These are phyloP conservation scores for Campaea margaritaria DNA, from an alignment of 2,888 invertebrate genomes.

Conservation along the genomic window DNA sequence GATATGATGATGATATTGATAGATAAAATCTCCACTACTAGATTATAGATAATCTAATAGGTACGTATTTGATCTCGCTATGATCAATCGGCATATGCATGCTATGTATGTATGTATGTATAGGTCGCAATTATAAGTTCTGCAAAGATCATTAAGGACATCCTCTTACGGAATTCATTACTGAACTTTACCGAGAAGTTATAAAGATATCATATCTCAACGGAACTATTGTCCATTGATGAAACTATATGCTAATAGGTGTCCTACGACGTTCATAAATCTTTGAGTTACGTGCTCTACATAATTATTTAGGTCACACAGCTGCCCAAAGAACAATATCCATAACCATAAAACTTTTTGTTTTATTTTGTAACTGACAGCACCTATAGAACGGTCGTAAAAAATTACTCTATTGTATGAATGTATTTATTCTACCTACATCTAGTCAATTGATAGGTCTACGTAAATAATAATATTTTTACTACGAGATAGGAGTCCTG, in stretches of 20 bases:
- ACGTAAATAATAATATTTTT: too few relatives aligned
- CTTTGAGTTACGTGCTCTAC: not conserved
- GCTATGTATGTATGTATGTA: not conserved
- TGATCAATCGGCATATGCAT: not conserved
- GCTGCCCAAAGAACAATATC: not conserved
- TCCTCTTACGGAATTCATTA: conserved; percentile 17
- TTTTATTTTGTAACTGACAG: not conserved
- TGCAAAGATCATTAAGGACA: conserved; percentile 42
- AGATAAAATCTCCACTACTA: too few relatives aligned
- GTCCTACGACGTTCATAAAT: conserved; percentile 6
- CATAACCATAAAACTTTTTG: too few relatives aligned
- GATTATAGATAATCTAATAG: too few relatives aligned
- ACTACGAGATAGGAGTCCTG: too few relatives aligned
- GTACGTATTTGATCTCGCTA: not conserved
- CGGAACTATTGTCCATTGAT: conserved; percentile 11
- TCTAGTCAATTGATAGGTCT: too few relatives aligned
- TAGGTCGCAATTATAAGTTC: conserved; percentile 33
- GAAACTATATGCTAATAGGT: not conserved
- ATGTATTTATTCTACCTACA: too few relatives aligned
- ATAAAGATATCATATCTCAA: conserved; percentile 11
- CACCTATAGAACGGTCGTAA: not conserved
- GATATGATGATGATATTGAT: too few relatives aligned
- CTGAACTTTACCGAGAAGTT: conserved; percentile 19
- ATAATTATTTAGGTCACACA: conserved; percentile 12
- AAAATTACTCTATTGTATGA: too few relatives aligned